Base-by-base conservation (phyloP, 2,797 vertebrate genomes). In the Ciconia nigra region DNA sequence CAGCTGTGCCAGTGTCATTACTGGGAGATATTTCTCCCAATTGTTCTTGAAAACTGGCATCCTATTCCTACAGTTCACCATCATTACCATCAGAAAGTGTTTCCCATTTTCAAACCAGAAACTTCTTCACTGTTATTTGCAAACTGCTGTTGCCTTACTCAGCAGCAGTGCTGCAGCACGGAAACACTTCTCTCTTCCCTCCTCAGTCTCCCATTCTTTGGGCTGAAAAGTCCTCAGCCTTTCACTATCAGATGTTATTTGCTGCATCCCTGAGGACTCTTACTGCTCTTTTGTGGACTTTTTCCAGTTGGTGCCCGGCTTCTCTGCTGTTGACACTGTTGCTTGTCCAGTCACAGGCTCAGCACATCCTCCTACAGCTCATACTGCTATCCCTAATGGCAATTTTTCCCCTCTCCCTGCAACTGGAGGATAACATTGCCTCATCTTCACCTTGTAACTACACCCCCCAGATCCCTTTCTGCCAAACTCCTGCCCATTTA, bases 391-490 rank as follows among this genome's bases (percentile, higher is more conserved):
- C 25, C 26, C 13, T 52, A 52, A 52, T 6, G 24, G 8, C 28
- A 35, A 6, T 35, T 84, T 22, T 18, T 2, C 13, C 13, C 9
- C 8, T 1, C 2, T 33, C 22, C 35, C 22, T 31, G 29, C 13
- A 26, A 4, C 8, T 33, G 55, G 10, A 81, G 15, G 19, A 35
- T 54, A 54, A 33, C 0, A 0, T 24, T 67, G 17, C 41, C 21
- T 78, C 29, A 6, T 11, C 4, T 21, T 80, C 39, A 46, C 24
- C n/a, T 72, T 55, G 20, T 49, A 91, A 70, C 17, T 55, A 70
- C 29, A 35, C 0, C 0, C 2, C 4, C 5, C 17, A 69, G 31
- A 63, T 37, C 7, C 4, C 15, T 73, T 71, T 81, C 41, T 65
- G 52, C 13, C 59, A 41, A 52, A 81, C 2, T 63, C 6, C 26